A percentile compares a stretch with the other conserved stretches of the same genome.
These are phyloP conservation scores for Euura saliciscinereae DNA, from an alignment of 1,140 invertebrate species.

Conservation along the genomic window DNA sequence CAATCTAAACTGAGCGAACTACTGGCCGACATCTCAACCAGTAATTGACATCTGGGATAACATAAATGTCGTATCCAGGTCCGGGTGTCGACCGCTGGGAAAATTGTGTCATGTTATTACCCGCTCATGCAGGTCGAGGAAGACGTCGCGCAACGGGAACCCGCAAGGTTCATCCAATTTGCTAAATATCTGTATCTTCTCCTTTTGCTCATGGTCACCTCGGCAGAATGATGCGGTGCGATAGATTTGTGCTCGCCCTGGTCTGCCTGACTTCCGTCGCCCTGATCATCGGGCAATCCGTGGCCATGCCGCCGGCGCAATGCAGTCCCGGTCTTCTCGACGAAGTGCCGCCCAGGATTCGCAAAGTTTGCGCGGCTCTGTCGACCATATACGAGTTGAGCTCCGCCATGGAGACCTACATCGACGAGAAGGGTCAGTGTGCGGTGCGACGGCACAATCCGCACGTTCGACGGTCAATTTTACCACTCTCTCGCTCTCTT, in stretches of 20 bases:
- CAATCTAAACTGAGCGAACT: no score
- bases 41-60: no score
- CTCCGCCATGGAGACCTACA: conserved; percentile 60
- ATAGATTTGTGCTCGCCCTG: conserved; percentile 37
- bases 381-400: conserved; percentile 61
- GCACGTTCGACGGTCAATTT: conserved; percentile 7
- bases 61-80: no score
- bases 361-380: conserved; percentile 62
- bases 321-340: conserved; percentile 61
- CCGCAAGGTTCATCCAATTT: not conserved
- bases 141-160: conserved; percentile 10
- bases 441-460: not conserved
- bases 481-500: conserved; percentile 12
- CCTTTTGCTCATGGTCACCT: conserved; percentile 26
- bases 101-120: conserved; percentile 2
- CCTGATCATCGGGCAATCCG: conserved; percentile 35
- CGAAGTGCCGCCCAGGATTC: conserved; percentile 61
- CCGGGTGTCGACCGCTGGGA: no score
- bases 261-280: conserved; percentile 36
- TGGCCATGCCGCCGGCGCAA: conserved; percentile 56
- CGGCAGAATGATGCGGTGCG: conserved; percentile 40
- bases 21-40: no score
- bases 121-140: not conserved
- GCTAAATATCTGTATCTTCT: conserved; percentile 14
- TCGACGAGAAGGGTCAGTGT: conserved; percentile 58